Conservation (phyloP, 2,888 invertebrate species). For the Amphipyra tragopoginis region DNA sequence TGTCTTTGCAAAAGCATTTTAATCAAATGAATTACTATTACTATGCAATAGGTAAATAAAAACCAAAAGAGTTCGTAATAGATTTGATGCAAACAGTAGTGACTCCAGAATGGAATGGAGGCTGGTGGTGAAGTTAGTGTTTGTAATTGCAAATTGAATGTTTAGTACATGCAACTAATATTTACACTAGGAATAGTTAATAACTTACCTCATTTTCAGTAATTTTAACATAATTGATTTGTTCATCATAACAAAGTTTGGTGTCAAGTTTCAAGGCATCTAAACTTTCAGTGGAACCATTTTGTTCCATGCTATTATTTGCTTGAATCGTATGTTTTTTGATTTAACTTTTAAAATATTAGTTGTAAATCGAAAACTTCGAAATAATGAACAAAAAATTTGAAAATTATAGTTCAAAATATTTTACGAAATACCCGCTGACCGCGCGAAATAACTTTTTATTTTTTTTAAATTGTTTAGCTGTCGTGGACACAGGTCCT, state of each 20-base stretch:
- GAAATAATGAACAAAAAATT: not conserved
- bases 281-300: not conserved
- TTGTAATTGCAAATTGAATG: no score
- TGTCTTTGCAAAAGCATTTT: not conserved
- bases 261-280: constrained; percentile 46
- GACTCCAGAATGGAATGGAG: no score
- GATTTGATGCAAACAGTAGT: no score
- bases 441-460: constrained; percentile 34
- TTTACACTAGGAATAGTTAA: no score
- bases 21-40: no score
- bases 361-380: not conserved
- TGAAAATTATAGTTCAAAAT: not conserved
- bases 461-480: no score
- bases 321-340: not conserved
- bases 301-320: constrained; percentile 16
- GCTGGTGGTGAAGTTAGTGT: no score
- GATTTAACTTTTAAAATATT: not conserved
- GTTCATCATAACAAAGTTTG: constrained; percentile 6
- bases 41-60: no score
- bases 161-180: no score
- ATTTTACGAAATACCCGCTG: constrained; percentile 49
- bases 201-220: constrained; percentile 24
- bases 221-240: constrained; percentile 10
- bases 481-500: no score
- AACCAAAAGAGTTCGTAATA: no score